phyloP scores from a whole-genome alignment of 2,797 vertebrate species.

The Cyprinodon diabolis region DNA sequence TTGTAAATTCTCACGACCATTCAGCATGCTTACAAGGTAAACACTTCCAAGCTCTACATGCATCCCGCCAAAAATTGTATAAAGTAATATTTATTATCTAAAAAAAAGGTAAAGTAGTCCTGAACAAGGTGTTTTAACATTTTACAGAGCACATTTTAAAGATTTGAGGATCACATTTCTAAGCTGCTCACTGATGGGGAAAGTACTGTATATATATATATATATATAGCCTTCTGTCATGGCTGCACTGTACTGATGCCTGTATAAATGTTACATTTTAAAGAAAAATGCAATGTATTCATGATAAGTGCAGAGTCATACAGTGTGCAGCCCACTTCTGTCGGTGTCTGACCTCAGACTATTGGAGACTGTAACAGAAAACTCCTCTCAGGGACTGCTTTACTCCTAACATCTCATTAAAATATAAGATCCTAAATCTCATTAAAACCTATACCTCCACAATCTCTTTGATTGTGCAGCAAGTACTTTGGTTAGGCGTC shows the following conservation, averaged over 20 bases:
- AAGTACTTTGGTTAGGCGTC: background rate
- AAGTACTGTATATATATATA: slow-evolving; percentile 8
- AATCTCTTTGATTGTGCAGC: background rate
- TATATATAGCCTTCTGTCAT: background rate
- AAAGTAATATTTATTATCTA: background rate
- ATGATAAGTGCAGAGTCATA: background rate
- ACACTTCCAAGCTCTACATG: background rate
- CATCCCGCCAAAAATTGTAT: background rate
- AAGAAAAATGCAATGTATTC: background rate
- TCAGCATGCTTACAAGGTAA: no score
- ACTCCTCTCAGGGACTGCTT: slow-evolving; percentile 16
- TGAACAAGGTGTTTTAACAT: background rate
- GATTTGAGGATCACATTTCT: background rate
- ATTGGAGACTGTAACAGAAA: slow-evolving; percentile 14
- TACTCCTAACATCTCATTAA: background rate
- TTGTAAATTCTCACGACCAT: no score
- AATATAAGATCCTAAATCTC: background rate
- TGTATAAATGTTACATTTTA: slow-evolving; percentile 14
- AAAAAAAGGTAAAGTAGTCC: background rate
- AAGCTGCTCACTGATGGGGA: background rate
- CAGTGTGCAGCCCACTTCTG: background rate
- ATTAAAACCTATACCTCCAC: background rate
- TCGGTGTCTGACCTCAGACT: slow-evolving; percentile 3
- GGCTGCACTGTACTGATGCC: background rate
- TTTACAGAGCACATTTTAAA: background rate